Conservation (phyloP, 2,888 invertebrate species). For the Ganaspis brasiliensis region DNA sequence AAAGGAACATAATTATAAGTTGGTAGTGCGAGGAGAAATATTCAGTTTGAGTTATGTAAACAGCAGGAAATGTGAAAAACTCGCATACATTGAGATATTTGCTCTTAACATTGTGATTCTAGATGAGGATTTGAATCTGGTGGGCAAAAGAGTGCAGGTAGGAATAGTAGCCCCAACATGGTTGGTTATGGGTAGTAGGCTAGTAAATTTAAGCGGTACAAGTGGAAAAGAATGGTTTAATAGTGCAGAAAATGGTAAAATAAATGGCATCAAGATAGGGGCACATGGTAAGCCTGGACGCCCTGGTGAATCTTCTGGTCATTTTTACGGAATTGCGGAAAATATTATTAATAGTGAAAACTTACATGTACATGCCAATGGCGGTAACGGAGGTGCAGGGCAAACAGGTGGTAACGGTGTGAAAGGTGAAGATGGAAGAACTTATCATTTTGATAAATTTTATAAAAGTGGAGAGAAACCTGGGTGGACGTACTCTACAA, state of each 20-base stretch:
- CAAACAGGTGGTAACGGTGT: neutral
- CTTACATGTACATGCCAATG: neutral
- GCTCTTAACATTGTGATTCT: neutral
- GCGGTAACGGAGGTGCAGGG: neutral
- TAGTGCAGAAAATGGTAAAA: neutral
- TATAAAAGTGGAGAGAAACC: no score
- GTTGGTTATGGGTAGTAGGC: neutral
- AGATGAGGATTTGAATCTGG: neutral
- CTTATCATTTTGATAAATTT: neutral
- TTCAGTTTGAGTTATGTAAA: no score
- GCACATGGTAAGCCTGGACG: neutral
- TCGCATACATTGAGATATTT: neutral
- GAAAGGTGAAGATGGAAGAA: neutral
- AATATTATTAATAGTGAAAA: neutral
- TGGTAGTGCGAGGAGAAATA: no score
- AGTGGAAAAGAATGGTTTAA: neutral
- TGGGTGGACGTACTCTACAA: no score
- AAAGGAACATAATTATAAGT: no score
- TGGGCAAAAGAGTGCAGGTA: neutral
- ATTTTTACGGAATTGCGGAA: neutral
- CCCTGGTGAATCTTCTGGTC: neutral
- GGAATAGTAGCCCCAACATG: neutral
- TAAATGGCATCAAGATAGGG: neutral
- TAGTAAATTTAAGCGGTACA: neutral
- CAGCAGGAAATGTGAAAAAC: no score